phyloP scores from a whole-genome alignment of 2,113 vertebrate species.

The Rhinolophus sinicus region DNA sequence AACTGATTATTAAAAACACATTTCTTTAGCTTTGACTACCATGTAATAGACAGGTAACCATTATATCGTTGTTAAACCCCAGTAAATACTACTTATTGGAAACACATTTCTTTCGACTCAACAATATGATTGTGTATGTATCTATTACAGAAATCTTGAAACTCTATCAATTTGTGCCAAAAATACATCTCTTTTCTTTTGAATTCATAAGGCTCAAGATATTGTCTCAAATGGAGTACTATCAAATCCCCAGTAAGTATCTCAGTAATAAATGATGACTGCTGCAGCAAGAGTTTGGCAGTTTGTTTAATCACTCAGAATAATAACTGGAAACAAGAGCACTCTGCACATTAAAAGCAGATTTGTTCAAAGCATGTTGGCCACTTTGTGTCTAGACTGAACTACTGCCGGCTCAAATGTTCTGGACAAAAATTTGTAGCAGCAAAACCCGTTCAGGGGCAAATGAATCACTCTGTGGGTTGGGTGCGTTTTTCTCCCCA shows the following conservation, averaged over 20 bases:
- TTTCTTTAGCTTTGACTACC: conserved; percentile 84
- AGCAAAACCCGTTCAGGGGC: neutral
- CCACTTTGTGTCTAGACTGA: conserved; percentile 68
- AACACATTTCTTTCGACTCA: conserved; percentile 84
- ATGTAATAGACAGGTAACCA: conserved; percentile 84
- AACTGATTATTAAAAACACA: conserved; percentile 88
- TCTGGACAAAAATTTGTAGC: conserved; percentile 53
- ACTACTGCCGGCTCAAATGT: conserved; percentile 57
- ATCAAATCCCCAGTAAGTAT: conserved; percentile 71
- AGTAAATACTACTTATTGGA: conserved; percentile 87
- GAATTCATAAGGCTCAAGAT: conserved; percentile 75
- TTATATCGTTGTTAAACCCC: conserved; percentile 82
- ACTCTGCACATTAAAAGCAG: conserved; percentile 67
- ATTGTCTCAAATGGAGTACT: conserved; percentile 66
- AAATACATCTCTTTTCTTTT: conserved; percentile 78
- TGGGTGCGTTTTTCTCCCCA: conserved; percentile 12
- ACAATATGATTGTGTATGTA: conserved; percentile 71
- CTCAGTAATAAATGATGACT: conserved; percentile 72
- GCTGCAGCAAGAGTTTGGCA: conserved; percentile 17
- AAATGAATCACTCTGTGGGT: conserved; percentile 42
- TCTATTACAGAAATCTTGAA: conserved; percentile 85
- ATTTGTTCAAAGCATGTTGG: conserved; percentile 66
- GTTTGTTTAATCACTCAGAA: conserved; percentile 70
- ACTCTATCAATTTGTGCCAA: conserved; percentile 77
- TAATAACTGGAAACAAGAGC: conserved; percentile 73